Evolutionary conservation across 2,888 invertebrate genomes (phyloP).

Genomic region (Leptinotarsa tumamoca): DNA sequence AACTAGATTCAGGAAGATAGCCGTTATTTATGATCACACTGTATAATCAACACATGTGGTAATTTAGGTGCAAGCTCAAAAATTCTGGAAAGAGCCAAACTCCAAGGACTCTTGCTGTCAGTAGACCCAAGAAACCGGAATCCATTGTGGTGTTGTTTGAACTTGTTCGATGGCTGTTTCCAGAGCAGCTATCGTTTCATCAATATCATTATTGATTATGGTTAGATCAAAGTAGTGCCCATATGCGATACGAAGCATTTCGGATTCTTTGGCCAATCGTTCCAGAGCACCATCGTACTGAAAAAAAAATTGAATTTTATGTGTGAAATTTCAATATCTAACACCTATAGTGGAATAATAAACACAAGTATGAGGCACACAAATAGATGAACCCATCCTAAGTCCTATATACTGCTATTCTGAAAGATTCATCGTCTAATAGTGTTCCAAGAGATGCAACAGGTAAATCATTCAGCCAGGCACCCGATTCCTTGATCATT

Average conservation of each 20-base stretch:
- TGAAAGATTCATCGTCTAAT: no score
- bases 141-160: conserved; percentile 94
- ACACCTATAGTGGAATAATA: no score
- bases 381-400: no score
- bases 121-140: conserved; percentile 98
- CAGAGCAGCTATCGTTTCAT: conserved; percentile 94
- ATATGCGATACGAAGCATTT: conserved; percentile 95
- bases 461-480: no score
- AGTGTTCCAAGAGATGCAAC: no score
- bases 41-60: conserved; percentile 21
- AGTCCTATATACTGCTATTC: no score
- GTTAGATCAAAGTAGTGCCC: conserved; percentile 99
- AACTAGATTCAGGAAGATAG: conserved; percentile 12
- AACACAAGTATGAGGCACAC: no score
- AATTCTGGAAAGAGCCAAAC: conserved; percentile 59
- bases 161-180: conserved; percentile 92
- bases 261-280: conserved; percentile 94
- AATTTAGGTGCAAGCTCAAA: conserved; percentile 44
- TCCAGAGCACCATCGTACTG: conserved; percentile 99
- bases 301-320: conserved; percentile 60
- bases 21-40: conserved; percentile 17
- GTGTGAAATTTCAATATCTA: no score
- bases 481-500: no score
- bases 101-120: conserved; percentile 73
- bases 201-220: conserved; percentile 99